Evolutionary conservation across 1,140 invertebrate species (phyloP).

Genomic region (honey bee (Apis mellifera)): Amel_HAv3.1 CM009945.2:6560501-6561000

Average conservation of each 20-base stretch:
- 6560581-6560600: constrained; percentile 45
- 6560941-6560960: not conserved
- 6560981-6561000: not conserved
- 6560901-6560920: not conserved
- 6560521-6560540: constrained; percentile 47
- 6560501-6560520: constrained; percentile 50
- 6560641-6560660: constrained; percentile 26
- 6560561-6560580: constrained; percentile 46
- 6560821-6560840: not conserved
- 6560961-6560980: not conserved
- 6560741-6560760: not conserved
- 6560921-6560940: not conserved
- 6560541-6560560: constrained; percentile 44
- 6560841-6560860: not conserved
- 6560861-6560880: not conserved
- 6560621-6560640: constrained; percentile 46
- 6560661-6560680: constrained; percentile 1
- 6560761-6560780: not conserved
- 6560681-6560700: constrained; percentile 10
- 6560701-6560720: not conserved
- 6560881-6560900: not conserved
- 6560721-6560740: not conserved
- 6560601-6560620: constrained; percentile 36
- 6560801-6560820: not conserved
- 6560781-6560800: not conserved